These are phyloP conservation scores for Euthynnus affinis DNA, from an alignment of 2,797 vertebrate species.

Conservation along the genomic window DNA sequence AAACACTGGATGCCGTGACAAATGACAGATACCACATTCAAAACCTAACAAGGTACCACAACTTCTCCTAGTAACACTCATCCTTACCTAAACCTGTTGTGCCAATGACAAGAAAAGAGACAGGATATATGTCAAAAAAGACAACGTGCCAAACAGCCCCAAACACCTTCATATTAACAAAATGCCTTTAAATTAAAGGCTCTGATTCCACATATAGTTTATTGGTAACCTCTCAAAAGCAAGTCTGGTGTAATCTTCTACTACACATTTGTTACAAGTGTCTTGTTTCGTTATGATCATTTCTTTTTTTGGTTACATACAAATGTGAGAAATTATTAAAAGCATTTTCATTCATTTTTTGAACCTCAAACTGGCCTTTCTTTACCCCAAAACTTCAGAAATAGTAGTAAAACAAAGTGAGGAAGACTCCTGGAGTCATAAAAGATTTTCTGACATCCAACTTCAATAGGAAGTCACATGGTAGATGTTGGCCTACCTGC, in stretches of 20 bases:
- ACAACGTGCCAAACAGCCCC: constrained; percentile 14
- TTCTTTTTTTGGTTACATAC: not conserved
- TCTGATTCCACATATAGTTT: not conserved
- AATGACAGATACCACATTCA: constrained; percentile 58
- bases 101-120: constrained; percentile 64
- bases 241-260: constrained; percentile 20
- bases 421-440: not conserved
- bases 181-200: not conserved
- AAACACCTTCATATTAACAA: constrained; percentile 21
- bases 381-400: not conserved
- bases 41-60: constrained; percentile 49
- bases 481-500: constrained; percentile 87
- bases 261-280: not conserved
- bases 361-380: not conserved
- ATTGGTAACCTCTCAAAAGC: constrained; percentile 38
- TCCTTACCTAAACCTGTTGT: constrained; percentile 86
- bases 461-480: not conserved
- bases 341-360: not conserved
- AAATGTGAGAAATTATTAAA: not conserved
- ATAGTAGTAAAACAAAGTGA: not conserved
- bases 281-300: constrained; percentile 3
- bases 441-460: not conserved
- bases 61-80: constrained; percentile 48
- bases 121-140: constrained; percentile 51
- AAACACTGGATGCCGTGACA: constrained; percentile 58